Base-by-base conservation (phyloP, 2,888 invertebrate genomes). In the Andrena bucephala region DNA sequence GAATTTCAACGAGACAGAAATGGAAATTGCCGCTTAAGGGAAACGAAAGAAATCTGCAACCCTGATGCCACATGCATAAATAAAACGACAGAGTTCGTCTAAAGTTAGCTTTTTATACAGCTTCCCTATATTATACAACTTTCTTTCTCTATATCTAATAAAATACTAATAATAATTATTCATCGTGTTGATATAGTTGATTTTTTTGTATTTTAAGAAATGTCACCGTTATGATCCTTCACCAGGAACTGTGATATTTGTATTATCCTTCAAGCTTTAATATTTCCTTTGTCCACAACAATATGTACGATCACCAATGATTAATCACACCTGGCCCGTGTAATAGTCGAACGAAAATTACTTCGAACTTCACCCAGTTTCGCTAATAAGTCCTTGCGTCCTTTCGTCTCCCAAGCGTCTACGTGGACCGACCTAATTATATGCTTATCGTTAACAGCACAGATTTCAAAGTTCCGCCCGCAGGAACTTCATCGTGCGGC, bases 371-470 rank as follows among this genome's bases (percentile, higher is more conserved):
- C 52, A 36, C 24, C 20, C 20, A 54, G 48, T 62, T 33, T 57
- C 33, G 24, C 54, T 50, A 65, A 52, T 59, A 50, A 60, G 16
- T n/a, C 10, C 10, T 13, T 8, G 2, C 27, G 13, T n/a, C 27
- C 48, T 48, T n/a, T 1, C 24, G 5, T n/a, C 33, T 33, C 20
- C 50, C n/a, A 4, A 33, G n/a, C 13, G 36, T 52, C 59, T 42
- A 16, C 54, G 4, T 10, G 33, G n/a, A 29, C 33, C 70, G 76
- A 81, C 71, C 68, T 83, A 81, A 81, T 83, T 83, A 83, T 68
- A 69, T 81, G 68, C 75, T 83, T 72, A 74, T 67, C 62, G 62
- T 67, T 82, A 83, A 76, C 59, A 54, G 66, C 20, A 20, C 59
- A 57, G 71, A 16, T 77, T 20, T 42, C 33, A 1, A 83, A 83